phyloP scores from a whole-genome alignment of 2,797 vertebrate genomes.

The Eulemur mongoz region DNA sequence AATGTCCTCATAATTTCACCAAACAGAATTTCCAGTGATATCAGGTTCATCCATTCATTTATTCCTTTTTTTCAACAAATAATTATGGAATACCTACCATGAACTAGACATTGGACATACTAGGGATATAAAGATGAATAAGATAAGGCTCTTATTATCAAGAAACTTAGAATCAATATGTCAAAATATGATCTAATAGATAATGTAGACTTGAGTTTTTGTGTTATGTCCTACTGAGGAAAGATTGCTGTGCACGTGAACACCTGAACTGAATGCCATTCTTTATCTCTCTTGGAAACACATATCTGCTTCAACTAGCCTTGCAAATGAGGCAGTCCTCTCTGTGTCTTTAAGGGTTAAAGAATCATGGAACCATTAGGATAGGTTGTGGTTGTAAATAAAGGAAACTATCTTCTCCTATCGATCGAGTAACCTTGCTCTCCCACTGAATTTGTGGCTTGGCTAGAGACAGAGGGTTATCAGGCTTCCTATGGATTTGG shows the following conservation, averaged over 20 bases:
- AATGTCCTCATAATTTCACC: constrained; percentile 8
- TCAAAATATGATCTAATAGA: not conserved
- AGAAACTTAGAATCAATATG: constrained; percentile 9
- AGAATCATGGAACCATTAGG: not conserved
- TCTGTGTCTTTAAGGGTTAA: not conserved
- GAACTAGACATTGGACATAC: not conserved
- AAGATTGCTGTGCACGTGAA: not conserved
- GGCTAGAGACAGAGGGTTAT: not conserved
- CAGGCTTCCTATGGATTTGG: not conserved
- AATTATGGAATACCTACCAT: not conserved
- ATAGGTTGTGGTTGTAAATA: not conserved
- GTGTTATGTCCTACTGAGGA: not conserved
- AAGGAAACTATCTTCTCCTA: not conserved
- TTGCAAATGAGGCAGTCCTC: not conserved
- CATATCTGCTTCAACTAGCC: not conserved
- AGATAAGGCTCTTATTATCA: not conserved
- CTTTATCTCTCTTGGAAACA: not conserved
- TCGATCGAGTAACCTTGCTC: not conserved
- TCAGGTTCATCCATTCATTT: not conserved
- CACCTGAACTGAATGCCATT: not conserved
- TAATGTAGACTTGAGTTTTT: not conserved
- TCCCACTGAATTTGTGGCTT: not conserved
- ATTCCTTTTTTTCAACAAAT: not conserved
- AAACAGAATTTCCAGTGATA: not conserved
- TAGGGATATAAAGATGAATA: constrained; percentile 1